phyloP scores from a whole-genome alignment of 2,797 vertebrate species.

The Lutra lutra region DNA sequence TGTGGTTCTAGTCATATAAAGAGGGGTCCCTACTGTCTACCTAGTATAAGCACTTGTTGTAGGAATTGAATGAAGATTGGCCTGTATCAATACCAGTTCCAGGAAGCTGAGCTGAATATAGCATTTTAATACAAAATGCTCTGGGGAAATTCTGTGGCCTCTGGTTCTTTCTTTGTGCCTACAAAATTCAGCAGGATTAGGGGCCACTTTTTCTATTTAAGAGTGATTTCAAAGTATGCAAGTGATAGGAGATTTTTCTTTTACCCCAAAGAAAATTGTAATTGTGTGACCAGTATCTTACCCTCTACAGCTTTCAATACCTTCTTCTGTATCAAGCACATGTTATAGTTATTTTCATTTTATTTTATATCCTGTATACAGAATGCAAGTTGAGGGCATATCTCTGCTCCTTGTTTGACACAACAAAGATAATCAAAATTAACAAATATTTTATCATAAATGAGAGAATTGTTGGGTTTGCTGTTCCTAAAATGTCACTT shows the following conservation, averaged over 20 bases:
- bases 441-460: not conserved
- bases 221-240: not conserved
- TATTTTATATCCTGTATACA: not conserved
- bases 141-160: not conserved
- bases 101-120: not conserved
- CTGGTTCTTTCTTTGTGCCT: not conserved
- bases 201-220: not conserved
- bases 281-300: not conserved
- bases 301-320: not conserved
- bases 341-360: not conserved
- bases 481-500: not conserved
- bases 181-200: not conserved
- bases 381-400: not conserved
- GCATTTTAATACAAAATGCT: not conserved
- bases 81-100: not conserved
- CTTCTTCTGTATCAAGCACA: not conserved
- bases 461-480: not conserved
- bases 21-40: accelerated
- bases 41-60: accelerated
- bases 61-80: not conserved
- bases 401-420: not conserved
- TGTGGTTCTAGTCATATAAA: not conserved
- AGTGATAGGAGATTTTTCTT: not conserved
- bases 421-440: not conserved
- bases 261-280: not conserved